These are phyloP conservation scores for Platysteira castanea DNA, from an alignment of 2,113 vertebrate genomes.

Conservation along the genomic window DNA sequence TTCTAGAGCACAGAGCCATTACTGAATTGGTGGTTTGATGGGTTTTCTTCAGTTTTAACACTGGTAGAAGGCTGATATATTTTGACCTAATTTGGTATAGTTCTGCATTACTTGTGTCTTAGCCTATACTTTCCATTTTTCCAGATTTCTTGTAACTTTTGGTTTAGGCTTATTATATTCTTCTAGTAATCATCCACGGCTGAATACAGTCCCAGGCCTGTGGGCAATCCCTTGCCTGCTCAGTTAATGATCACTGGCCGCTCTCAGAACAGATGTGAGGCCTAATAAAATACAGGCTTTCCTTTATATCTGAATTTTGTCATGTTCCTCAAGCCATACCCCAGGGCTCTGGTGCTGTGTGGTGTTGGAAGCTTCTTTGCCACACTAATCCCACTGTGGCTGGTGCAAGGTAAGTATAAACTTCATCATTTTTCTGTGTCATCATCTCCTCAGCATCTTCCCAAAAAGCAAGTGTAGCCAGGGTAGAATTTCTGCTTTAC, in stretches of 20 bases:
- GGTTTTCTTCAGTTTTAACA: not conserved
- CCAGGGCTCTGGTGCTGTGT: not conserved
- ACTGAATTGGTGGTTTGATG: not conserved
- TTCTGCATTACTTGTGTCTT: not conserved
- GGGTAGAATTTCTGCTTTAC: not conserved
- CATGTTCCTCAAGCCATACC: not conserved
- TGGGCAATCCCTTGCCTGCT: not conserved
- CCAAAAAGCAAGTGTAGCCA: not conserved
- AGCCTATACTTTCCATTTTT: not conserved
- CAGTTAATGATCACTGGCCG: not conserved
- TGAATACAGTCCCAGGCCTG: not conserved
- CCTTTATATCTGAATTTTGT: not conserved
- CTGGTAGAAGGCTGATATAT: not conserved
- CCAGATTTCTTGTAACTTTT: not conserved
- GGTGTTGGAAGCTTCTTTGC: not conserved
- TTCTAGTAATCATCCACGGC: not conserved
- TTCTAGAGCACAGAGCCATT: not conserved
- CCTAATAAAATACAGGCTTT: not conserved
- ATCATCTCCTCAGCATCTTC: not conserved
- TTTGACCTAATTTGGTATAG: not conserved
- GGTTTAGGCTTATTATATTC: not conserved
- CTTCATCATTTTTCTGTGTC: not conserved
- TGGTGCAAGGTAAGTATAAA: not conserved
- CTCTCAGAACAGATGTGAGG: not conserved
- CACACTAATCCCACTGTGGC: not conserved